Evolutionary conservation across 2,797 vertebrate species (phyloP).

Genomic region (Clarias pachynema): DNA sequence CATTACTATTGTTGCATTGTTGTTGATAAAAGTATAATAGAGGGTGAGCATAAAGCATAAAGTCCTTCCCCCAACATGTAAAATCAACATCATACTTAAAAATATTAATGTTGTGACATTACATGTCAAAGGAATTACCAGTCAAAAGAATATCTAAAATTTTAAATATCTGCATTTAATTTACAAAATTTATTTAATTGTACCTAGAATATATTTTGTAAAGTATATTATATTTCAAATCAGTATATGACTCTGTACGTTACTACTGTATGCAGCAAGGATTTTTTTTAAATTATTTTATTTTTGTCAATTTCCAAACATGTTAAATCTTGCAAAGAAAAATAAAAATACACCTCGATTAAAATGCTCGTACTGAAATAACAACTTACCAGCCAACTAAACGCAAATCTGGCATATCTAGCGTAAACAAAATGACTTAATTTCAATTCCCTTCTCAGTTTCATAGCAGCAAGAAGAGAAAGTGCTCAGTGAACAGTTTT

Average conservation of each 20-base stretch:
- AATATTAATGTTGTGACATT: no score
- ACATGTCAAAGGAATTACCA: no score
- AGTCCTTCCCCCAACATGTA: no score
- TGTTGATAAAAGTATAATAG: background rate
- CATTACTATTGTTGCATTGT: background rate
- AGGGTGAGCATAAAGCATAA: no score
- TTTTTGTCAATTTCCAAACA: background rate
- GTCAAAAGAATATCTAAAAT: no score
- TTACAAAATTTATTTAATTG: no score
- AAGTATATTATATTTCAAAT: no score
- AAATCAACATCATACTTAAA: no score
- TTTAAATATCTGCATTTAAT: no score
- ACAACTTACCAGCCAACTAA: background rate
- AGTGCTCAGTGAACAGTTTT: constrained; percentile 11
- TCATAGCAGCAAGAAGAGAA: constrained; percentile 25
- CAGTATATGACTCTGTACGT: no score
- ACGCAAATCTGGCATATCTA: background rate
- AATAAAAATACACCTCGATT: background rate
- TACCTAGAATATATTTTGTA: no score
- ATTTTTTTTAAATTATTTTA: background rate
- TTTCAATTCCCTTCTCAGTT: constrained; percentile 22
- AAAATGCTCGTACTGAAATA: background rate
- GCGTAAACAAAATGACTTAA: background rate
- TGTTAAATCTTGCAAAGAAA: background rate
- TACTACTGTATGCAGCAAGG: no score